Base-by-base conservation (phyloP, 2,888 invertebrate genomes). In the Heliconius aoede region DNA sequence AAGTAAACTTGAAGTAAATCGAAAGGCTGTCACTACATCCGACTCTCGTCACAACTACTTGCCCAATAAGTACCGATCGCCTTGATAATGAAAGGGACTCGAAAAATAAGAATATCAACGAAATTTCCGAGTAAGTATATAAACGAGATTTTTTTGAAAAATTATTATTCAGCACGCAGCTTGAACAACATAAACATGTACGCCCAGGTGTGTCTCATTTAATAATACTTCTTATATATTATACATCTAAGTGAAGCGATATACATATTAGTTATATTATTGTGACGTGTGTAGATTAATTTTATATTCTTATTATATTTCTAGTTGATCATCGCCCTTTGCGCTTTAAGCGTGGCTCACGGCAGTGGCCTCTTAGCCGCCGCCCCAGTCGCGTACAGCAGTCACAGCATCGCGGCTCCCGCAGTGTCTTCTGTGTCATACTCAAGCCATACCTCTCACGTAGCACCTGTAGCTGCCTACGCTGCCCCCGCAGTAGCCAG, bases 301-400 rank as follows among this genome's bases (percentile, higher is more conserved):
- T 21, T 5, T n/a, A 5, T 51, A 11, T 51, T 4, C 30, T 3
- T 30, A 30, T 32, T 32, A 69, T 69, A 51, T 55, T 69, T 78
- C 18, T 86, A 93, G 95, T 88, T 95, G 84, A 91, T 96, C 87
- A 88, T 95, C 80, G 90, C 96, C 83, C 95, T 95, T 84, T 95
- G 96, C 86, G 90, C 94, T 82, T 88, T 96, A 91, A 95, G 96
- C 81, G 90, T 94, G 73, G 95, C 94, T 87, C 95, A 90, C 85
- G 96, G 95, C 80, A 95, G 96, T 81, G 88, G 94, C 80, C 87
- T 96, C 76, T 86, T 89, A 75, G 93, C 90, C 76, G 91, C 91
- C 72, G 94, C 92, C 80, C 93, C 92, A 51, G 84, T 93, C 82
- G 91, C 91, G 82, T 95, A 91, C 90, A 95, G 89, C 88, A 91